Base-by-base conservation (phyloP, 2,113 vertebrate genomes). In the Bufo bufo region DNA sequence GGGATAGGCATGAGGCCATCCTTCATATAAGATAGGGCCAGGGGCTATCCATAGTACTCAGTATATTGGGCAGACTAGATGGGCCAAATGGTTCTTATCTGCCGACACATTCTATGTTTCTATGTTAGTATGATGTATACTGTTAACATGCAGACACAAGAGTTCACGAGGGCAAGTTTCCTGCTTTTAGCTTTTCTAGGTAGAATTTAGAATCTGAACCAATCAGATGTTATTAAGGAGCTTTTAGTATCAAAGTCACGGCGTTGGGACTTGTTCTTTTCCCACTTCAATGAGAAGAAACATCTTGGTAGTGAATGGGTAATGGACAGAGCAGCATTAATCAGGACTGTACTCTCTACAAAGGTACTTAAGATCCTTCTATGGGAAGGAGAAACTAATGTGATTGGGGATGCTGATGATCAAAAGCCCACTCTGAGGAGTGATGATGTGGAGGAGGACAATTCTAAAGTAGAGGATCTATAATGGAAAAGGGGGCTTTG, bases 201-300 rank as follows among this genome's bases (percentile, higher is more conserved):
- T 69, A 78, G 81, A 84, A 84, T 89, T 89, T 58, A 84, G 81
- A 69, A 78, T 52, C 61, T 20, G 23, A 78, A 84, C 72, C 87
- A 84, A 84, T 89, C 83, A 89, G 84, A 89, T 89, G 81, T 89
- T 84, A 84, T 89, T 78, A 89, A 59, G 71, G 87, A 84, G 87
- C 87, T 89, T 84, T 89, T 78, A 84, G 87, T 84, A 89, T 84
- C 87, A 89, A 84, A 89, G 87, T 89, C 87, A 84, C 87, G 82
- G 87, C 84, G 82, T 78, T 89, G 87, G 82, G 87, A 89, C 87
- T 89, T 89, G 47, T 89, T 84, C 87, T 89, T 84, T 69, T 89
- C 87, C 87, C 81, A 78, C 58, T 88, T 88, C 87, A 83, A 88
- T 88, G 86, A 82, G 66, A 87, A 71, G 87, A 77, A 88, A 88